phyloP scores from a whole-genome alignment of 1,140 invertebrate genomes.

The Mizuhopecten yessoensis region DNA sequence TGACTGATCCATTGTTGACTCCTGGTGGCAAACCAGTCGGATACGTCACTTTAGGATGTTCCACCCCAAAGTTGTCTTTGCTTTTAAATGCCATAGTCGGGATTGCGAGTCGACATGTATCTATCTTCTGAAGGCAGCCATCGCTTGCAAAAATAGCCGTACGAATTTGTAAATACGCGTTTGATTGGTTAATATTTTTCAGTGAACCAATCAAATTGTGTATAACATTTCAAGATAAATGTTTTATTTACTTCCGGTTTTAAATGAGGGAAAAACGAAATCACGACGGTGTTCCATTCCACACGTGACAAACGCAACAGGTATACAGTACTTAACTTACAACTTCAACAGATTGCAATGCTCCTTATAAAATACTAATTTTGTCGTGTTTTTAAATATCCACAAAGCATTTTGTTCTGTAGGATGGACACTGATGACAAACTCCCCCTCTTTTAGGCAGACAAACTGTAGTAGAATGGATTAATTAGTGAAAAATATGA shows the following conservation, averaged over 20 bases:
- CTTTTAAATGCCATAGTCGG: background rate
- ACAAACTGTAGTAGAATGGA: too few relatives aligned
- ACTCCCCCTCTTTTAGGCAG: too few relatives aligned
- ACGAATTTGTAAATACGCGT: background rate
- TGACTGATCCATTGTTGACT: conserved; percentile 51
- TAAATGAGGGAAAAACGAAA: conserved; percentile 48
- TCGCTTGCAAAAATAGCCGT: background rate
- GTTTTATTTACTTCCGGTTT: conserved; percentile 44
- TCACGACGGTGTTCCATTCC: background rate
- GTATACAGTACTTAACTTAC: too few relatives aligned
- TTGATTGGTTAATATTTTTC: conserved; percentile 14
- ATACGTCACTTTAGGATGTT: conserved; percentile 48
- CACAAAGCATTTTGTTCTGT: too few relatives aligned
- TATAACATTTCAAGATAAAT: background rate
- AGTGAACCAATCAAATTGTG: conserved; percentile 42
- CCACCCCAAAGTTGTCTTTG: background rate
- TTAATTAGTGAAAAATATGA: too few relatives aligned
- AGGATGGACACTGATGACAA: too few relatives aligned
- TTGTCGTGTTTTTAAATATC: too few relatives aligned
- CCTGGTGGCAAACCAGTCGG: background rate
- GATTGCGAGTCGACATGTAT: background rate
- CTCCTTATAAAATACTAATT: too few relatives aligned
- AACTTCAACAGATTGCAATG: too few relatives aligned
- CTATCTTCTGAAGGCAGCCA: background rate
- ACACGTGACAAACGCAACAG: too few relatives aligned